Evolutionary conservation across 2,888 invertebrate species (phyloP).

Genomic region (Drosophila percnosoma): DNA sequence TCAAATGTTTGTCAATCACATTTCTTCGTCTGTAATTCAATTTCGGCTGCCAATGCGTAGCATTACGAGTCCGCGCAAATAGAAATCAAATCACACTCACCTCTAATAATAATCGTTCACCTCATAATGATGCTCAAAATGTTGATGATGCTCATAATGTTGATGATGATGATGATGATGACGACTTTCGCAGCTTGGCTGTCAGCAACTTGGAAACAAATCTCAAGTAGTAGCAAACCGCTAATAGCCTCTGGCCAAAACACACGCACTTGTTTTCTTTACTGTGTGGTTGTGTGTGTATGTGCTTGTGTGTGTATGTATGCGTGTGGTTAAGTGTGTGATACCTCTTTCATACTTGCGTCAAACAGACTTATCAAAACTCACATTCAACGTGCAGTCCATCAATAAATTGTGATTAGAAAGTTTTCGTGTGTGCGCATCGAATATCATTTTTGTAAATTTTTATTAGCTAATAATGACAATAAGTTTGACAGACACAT

Average conservation of each 20-base stretch:
- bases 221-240: constrained; percentile 57
- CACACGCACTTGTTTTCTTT: constrained; percentile 8
- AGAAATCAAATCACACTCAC: constrained; percentile 64
- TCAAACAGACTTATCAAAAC: constrained; percentile 43
- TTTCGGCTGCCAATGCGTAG: constrained; percentile 16
- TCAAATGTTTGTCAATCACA: constrained; percentile 58
- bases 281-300: constrained; percentile 14
- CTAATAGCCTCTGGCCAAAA: constrained; percentile 67
- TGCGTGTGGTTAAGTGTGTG: constrained; percentile 6
- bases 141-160: not conserved
- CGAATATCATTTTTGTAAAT: constrained; percentile 22
- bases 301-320: constrained; percentile 7
- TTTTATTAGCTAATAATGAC: constrained; percentile 54
- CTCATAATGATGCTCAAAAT: constrained; percentile 40
- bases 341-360: constrained; percentile 20
- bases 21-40: constrained; percentile 6
- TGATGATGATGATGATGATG: constrained; percentile 37
- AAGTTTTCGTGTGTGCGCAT: constrained; percentile 60
- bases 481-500: constrained; percentile 23
- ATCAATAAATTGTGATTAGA: constrained; percentile 71
- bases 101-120: constrained; percentile 30
- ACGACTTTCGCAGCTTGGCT: constrained; percentile 51
- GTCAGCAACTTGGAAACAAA: constrained; percentile 16
- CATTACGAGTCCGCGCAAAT: constrained; percentile 56
- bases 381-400: constrained; percentile 50